phyloP scores from a whole-genome alignment of 2,797 vertebrate genomes.

The Sebastolobus alascanus region DNA sequence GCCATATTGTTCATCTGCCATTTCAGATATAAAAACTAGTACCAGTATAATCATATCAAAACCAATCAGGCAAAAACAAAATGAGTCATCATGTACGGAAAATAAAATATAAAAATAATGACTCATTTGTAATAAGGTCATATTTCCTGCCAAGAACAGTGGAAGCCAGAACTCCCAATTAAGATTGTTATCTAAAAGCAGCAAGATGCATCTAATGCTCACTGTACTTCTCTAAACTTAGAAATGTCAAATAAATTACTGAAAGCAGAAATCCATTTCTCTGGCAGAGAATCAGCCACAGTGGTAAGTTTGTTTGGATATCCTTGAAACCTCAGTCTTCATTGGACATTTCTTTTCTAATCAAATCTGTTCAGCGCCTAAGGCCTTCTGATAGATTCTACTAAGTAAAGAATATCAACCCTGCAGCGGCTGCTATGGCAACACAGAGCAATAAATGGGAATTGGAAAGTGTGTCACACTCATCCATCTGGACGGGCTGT shows the following conservation, averaged over 20 bases:
- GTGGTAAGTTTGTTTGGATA: background rate
- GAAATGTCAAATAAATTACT: conserved; percentile 46
- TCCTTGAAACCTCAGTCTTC: background rate
- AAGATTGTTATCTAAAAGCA: conserved; percentile 70
- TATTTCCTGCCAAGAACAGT: conserved; percentile 42
- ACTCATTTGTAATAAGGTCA: conserved; percentile 34
- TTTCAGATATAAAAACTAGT: background rate
- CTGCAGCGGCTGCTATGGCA: conserved; percentile 77
- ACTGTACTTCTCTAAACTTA: conserved; percentile 45
- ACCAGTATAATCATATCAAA: background rate
- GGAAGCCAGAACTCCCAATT: conserved; percentile 50
- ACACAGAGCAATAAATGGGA: conserved; percentile 67
- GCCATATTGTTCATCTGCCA: background rate
- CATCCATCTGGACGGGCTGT: conserved; percentile 65
- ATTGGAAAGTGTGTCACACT: conserved; percentile 53
- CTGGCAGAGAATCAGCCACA: conserved; percentile 36
- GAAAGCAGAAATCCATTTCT: conserved; percentile 50
- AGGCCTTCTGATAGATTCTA: conserved; percentile 10
- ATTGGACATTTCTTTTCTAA: background rate
- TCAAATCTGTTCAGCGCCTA: background rate
- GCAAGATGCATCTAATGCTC: conserved; percentile 52
- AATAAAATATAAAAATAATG: conserved; percentile 22
- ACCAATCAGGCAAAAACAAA: conserved; percentile 16
- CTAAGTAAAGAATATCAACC: conserved; percentile 45
- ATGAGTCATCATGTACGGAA: conserved; percentile 15